These are phyloP conservation scores for Drosophila differens DNA, from an alignment of 2,888 invertebrate species.

Conservation along the genomic window DNA sequence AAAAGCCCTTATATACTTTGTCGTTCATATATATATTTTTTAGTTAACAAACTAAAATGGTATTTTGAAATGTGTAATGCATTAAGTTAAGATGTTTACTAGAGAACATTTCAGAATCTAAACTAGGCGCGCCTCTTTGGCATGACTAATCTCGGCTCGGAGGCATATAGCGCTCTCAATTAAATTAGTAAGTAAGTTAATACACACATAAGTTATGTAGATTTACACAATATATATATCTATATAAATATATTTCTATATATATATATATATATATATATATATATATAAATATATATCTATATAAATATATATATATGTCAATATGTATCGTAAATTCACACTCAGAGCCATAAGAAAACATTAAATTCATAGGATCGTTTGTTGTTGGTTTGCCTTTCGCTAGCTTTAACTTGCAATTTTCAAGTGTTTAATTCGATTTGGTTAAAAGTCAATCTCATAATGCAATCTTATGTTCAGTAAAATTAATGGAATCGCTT, in stretches of 20 bases:
- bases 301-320: constrained; percentile 3
- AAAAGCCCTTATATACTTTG: constrained; percentile 35
- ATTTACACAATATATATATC: constrained; percentile 2
- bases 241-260: neutral
- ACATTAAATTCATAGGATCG: constrained; percentile 40
- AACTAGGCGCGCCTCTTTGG: constrained; percentile 39
- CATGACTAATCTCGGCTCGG: constrained; percentile 35
- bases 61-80: constrained; percentile 21
- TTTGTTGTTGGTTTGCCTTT: constrained; percentile 18
- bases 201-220: constrained; percentile 18
- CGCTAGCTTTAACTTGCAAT: constrained; percentile 18
- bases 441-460: constrained; percentile 49
- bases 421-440: constrained; percentile 50
- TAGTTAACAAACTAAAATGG: constrained; percentile 43
- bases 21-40: constrained; percentile 49
- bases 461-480: constrained; percentile 40
- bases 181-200: constrained; percentile 36
- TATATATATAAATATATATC: neutral
- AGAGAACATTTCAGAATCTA: constrained; percentile 46
- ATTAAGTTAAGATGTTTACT: constrained; percentile 36
- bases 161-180: constrained; percentile 21
- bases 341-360: constrained; percentile 28
- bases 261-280: neutral
- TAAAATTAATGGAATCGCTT: constrained; percentile 75
- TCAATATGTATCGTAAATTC: constrained; percentile 26